phyloP scores from a whole-genome alignment of 2,888 invertebrate species.

The Drosophila sordidula region DNA sequence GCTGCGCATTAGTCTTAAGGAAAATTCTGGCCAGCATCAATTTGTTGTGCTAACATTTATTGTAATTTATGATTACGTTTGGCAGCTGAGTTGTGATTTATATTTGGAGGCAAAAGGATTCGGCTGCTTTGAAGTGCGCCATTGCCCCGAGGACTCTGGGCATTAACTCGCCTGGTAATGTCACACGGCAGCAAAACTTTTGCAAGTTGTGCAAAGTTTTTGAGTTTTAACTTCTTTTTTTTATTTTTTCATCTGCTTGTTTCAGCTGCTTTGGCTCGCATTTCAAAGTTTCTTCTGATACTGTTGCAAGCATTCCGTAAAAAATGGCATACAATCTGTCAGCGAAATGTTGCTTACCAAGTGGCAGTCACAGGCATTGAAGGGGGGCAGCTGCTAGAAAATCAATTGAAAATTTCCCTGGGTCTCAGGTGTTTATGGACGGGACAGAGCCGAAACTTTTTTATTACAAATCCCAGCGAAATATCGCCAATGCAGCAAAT shows the following conservation, averaged over 20 bases:
- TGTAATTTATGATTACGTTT: constrained; percentile 73
- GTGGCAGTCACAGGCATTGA: constrained; percentile 25
- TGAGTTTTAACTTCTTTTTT: constrained; percentile 28
- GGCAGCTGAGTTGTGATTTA: constrained; percentile 59
- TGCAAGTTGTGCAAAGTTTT: constrained; percentile 50
- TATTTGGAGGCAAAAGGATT: constrained; percentile 47
- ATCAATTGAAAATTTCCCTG: constrained; percentile 68
- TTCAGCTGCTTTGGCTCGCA: constrained; percentile 66
- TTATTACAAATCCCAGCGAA: constrained; percentile 51
- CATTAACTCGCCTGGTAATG: constrained; percentile 60
- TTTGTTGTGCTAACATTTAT: constrained; percentile 65
- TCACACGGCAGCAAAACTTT: constrained; percentile 65
- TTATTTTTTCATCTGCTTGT: constrained; percentile 65
- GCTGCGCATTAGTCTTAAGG: constrained; percentile 39
- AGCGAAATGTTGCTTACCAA: constrained; percentile 62
- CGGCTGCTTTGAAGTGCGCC: constrained; percentile 28
- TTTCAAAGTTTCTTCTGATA: constrained; percentile 70
- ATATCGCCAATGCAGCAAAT: constrained; percentile 58
- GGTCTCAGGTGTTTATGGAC: constrained; percentile 72
- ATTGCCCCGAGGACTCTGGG: constrained; percentile 15
- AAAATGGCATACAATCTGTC: constrained; percentile 80
- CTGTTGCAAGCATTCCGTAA: constrained; percentile 70
- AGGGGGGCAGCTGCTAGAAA: constrained; percentile 56
- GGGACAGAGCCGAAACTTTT: constrained; percentile 32
- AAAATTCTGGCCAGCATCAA: constrained; percentile 41